These are phyloP conservation scores for Crotalus viridis DNA, from an alignment of 2,113 vertebrate genomes.

Conservation along the genomic window DNA sequence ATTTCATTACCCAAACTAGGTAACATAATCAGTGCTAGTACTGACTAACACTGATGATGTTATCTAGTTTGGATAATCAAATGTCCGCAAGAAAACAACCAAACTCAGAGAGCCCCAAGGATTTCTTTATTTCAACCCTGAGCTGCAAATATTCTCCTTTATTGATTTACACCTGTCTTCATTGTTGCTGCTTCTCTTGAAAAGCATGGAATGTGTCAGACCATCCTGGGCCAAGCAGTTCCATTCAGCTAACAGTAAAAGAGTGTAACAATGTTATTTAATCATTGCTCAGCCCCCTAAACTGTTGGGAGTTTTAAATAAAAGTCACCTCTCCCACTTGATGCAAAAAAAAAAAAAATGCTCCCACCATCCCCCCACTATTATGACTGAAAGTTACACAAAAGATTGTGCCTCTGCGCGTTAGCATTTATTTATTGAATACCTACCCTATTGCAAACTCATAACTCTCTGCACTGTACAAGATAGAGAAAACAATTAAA, in stretches of 20 bases:
- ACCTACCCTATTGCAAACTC: not conserved
- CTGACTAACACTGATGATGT: not conserved
- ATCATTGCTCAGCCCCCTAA: not conserved
- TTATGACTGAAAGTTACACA: not conserved
- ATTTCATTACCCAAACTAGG: not conserved
- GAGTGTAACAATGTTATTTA: not conserved
- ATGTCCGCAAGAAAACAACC: not conserved
- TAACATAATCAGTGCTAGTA: not conserved
- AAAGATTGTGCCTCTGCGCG: not conserved
- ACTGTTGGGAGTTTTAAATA: not conserved
- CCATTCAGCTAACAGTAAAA: not conserved
- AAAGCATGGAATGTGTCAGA: not conserved
- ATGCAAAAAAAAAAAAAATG: not conserved
- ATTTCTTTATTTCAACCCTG: not conserved
- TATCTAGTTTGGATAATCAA: not conserved
- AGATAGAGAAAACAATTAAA: not conserved
- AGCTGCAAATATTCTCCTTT: not conserved
- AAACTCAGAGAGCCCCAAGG: not conserved
- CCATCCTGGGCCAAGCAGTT: not conserved
- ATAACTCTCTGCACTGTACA: not conserved
- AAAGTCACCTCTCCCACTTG: not conserved
- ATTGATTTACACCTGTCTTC: not conserved
- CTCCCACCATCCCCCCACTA: not conserved
- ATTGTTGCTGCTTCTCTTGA: not conserved
- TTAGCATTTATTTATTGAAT: not conserved